Evolutionary conservation across 1,140 invertebrate species (phyloP).

Genomic region (Megathymus violae): DNA sequence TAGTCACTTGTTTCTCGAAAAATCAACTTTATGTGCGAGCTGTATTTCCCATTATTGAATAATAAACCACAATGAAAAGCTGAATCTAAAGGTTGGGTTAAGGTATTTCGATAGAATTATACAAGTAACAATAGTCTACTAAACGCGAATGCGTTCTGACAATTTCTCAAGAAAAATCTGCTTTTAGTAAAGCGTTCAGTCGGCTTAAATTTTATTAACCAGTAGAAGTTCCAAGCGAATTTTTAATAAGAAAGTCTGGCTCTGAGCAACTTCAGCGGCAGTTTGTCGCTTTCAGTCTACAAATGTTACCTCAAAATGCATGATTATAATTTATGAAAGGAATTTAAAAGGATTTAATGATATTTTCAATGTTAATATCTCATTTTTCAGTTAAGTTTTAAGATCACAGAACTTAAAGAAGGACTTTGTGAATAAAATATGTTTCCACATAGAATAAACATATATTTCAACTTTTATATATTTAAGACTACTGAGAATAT

Average conservation of each 20-base stretch:
- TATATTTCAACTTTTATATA: too few relatives aligned
- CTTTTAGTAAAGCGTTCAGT: constrained; percentile 34
- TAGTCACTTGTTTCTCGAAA: too few relatives aligned
- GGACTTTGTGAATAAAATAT: background rate
- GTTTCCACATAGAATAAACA: too few relatives aligned
- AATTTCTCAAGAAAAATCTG: background rate
- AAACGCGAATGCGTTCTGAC: background rate
- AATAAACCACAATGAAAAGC: too few relatives aligned
- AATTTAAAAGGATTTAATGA: background rate
- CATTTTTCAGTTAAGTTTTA: background rate
- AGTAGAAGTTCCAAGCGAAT: constrained; percentile 39
- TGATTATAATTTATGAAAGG: background rate
- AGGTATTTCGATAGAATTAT: too few relatives aligned
- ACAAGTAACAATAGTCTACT: too few relatives aligned
- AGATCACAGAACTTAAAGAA: background rate
- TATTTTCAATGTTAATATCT: background rate
- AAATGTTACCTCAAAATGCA: constrained; percentile 9
- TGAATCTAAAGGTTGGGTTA: too few relatives aligned
- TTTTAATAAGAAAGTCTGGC: constrained; percentile 45
- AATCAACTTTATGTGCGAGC: too few relatives aligned
- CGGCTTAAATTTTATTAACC: constrained; percentile 45
- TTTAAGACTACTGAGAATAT: too few relatives aligned
- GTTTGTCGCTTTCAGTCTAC: constrained; percentile 28
- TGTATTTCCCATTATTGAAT: too few relatives aligned
- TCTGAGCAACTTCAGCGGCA: constrained; percentile 35